Evolutionary conservation across 2,888 invertebrate genomes (phyloP).

Genomic region (Epinotia brunnichana): DNA sequence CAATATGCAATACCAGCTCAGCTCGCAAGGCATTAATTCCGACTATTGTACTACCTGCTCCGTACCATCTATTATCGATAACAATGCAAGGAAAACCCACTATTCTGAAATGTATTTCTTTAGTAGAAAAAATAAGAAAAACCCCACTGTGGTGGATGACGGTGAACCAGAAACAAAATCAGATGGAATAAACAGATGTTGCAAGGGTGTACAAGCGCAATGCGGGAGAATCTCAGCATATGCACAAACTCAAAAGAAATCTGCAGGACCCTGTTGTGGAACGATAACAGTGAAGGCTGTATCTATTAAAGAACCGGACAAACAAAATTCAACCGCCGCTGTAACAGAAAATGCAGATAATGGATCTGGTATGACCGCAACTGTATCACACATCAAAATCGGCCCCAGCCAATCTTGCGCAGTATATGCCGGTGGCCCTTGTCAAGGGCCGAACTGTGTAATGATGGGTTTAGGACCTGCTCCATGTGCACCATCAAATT

Average conservation of each 20-base stretch:
- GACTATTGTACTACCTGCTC: slow-evolving; percentile 53
- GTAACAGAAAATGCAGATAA: slow-evolving; percentile 41
- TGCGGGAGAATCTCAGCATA: slow-evolving; percentile 53
- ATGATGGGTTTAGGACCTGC: slow-evolving; percentile 41
- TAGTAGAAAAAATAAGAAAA: slow-evolving; percentile 61
- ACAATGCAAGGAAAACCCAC: slow-evolving; percentile 46
- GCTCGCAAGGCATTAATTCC: slow-evolving; percentile 45
- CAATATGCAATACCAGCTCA: slow-evolving; percentile 42
- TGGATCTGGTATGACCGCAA: slow-evolving; percentile 50
- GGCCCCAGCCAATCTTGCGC: slow-evolving; percentile 68
- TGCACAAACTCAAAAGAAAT: slow-evolving; percentile 44
- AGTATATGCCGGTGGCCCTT: slow-evolving; percentile 63
- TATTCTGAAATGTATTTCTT: slow-evolving; percentile 69
- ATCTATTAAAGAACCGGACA: slow-evolving; percentile 60
- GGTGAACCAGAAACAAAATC: slow-evolving; percentile 45
- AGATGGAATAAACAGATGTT: slow-evolving; percentile 37
- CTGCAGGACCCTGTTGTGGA: slow-evolving; percentile 50
- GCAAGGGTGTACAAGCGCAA: slow-evolving; percentile 38
- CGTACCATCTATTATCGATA: slow-evolving; percentile 48
- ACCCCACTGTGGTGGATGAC: slow-evolving; percentile 61
- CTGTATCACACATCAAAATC: slow-evolving; percentile 72
- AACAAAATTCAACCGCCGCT: slow-evolving; percentile 55
- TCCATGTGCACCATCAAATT: slow-evolving; percentile 14
- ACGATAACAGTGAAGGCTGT: slow-evolving; percentile 60
- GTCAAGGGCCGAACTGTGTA: slow-evolving; percentile 70